These are phyloP conservation scores for Incurvaria masculella DNA, from an alignment of 2,888 invertebrate genomes.

Conservation along the genomic window DNA sequence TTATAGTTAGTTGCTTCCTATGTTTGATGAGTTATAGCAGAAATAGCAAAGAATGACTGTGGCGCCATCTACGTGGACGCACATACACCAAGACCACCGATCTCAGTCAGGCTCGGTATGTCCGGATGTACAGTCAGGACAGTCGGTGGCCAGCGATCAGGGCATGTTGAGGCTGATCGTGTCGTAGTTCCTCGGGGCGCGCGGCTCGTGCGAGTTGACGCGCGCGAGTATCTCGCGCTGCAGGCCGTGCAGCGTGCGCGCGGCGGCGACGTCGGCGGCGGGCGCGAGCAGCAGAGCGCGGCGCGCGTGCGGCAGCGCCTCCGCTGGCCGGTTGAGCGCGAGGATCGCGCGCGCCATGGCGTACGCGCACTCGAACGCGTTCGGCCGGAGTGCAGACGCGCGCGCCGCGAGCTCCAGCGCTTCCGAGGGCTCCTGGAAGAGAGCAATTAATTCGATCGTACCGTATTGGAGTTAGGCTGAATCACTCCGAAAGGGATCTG, in stretches of 20 bases:
- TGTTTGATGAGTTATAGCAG: too few relatives aligned
- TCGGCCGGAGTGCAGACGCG: conserved; percentile 78
- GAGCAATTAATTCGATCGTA: too few relatives aligned
- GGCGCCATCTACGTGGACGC: too few relatives aligned
- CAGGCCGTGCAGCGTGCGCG: conserved; percentile 68
- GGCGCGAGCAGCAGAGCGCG: conserved; percentile 76
- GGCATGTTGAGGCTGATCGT: conserved; percentile 52
- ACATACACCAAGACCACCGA: too few relatives aligned
- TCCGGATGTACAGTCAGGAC: too few relatives aligned
- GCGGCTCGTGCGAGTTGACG: conserved; percentile 47
- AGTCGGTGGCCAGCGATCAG: too few relatives aligned
- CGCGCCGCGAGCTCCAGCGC: conserved; percentile 87
- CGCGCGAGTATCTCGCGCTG: conserved; percentile 66
- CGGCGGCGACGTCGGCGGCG: conserved; percentile 66
- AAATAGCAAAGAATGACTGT: too few relatives aligned
- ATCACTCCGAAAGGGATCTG: not conserved
- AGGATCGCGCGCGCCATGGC: conserved; percentile 85
- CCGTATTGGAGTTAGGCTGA: not conserved
- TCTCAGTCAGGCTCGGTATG: too few relatives aligned
- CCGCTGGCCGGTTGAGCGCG: conserved; percentile 68
- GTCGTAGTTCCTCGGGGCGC: conserved; percentile 34
- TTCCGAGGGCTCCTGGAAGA: conserved; percentile 75
- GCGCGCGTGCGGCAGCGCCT: conserved; percentile 78
- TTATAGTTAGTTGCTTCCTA: too few relatives aligned
- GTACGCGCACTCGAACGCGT: conserved; percentile 91